phyloP scores from a whole-genome alignment of 1,140 invertebrate species.

The Euura saliciscinereae region DNA sequence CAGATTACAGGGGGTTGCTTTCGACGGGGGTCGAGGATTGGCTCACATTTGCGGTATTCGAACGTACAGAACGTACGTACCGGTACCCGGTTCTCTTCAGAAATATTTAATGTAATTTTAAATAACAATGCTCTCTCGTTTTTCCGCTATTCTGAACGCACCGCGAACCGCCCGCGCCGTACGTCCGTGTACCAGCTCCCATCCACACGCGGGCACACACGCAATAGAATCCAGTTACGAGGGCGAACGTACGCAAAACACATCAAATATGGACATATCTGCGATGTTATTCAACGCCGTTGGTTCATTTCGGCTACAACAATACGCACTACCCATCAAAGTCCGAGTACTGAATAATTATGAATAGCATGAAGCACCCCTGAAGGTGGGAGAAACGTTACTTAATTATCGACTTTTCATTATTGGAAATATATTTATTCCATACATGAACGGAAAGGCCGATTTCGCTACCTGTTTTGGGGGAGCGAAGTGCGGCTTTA shows the following conservation, averaged over 20 bases:
- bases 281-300: not conserved
- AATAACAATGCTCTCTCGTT: slow-evolving; percentile 5
- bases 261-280: not conserved
- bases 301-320: not conserved
- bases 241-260: not conserved
- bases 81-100: not conserved
- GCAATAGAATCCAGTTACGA: not conserved
- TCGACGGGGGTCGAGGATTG: not conserved
- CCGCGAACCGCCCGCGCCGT: not conserved
- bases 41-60: not conserved
- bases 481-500: no score
- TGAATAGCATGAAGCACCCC: not conserved
- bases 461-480: no score
- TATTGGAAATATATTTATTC: no score
- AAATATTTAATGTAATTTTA: slow-evolving; percentile 2
- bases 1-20: not conserved
- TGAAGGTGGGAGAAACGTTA: not conserved
- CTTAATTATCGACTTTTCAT: no score
- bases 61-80: not conserved
- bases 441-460: no score
- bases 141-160: not conserved
- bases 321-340: not conserved
- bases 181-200: not conserved
- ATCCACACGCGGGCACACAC: not conserved
- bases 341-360: not conserved